Percentiles rank a stretch among this genome's conserved stretches.
Conservation (phyloP, 2,888 invertebrate species). For the Ochropleura plecta region DNA sequence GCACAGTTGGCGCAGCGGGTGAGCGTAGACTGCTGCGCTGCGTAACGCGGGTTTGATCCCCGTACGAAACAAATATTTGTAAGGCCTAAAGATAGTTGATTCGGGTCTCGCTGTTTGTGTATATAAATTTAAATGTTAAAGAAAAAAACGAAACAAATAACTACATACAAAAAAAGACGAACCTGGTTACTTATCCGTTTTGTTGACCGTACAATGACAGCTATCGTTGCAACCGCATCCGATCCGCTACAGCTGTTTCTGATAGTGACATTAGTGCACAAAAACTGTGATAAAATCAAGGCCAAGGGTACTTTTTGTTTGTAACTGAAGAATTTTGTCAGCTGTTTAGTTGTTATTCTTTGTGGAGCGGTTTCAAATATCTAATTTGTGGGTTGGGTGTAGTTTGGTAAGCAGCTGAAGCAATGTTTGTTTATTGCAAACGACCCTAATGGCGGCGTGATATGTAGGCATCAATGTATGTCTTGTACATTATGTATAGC, state of each 20-base stretch:
- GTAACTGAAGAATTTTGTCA: slow-evolving; percentile 26
- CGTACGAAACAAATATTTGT: no score
- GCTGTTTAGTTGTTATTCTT: slow-evolving; percentile 32
- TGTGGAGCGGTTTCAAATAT: slow-evolving; percentile 18
- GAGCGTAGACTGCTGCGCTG: no score
- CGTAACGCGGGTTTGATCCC: no score
- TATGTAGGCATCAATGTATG: not conserved
- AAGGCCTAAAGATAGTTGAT: no score
- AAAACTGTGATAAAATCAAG: slow-evolving; percentile 49
- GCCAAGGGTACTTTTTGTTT: slow-evolving; percentile 46
- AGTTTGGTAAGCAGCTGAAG: slow-evolving; percentile 5
- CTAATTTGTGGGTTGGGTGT: not conserved
- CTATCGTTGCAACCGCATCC: slow-evolving; percentile 39
- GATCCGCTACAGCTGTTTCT: slow-evolving; percentile 50
- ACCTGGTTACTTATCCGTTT: no score
- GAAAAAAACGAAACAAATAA: no score
- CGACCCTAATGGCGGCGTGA: not conserved
- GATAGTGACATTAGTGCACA: slow-evolving; percentile 44
- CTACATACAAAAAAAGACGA: no score
- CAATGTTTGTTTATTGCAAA: not conserved
- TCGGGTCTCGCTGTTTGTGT: no score
- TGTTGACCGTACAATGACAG: slow-evolving; percentile 30
- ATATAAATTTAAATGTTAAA: no score
- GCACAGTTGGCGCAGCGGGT: no score
- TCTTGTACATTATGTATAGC: not conserved